phyloP scores from a whole-genome alignment of 2,797 vertebrate genomes.

The Lates japonicus region DNA sequence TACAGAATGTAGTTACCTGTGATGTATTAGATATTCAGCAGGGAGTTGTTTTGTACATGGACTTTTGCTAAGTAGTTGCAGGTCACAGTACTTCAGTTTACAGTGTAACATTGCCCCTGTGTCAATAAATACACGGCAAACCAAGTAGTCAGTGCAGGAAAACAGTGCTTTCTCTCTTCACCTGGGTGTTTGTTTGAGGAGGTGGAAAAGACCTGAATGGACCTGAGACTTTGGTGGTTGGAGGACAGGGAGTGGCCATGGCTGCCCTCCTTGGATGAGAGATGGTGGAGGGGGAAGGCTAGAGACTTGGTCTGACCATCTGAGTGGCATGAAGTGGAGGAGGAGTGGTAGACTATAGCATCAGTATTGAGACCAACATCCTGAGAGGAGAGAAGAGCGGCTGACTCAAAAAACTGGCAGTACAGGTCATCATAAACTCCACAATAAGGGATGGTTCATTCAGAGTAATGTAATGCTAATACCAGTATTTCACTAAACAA shows the following conservation, averaged over 20 bases:
- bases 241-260: conserved; percentile 48
- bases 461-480: not conserved
- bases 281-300: conserved; percentile 59
- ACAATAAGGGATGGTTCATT: not conserved
- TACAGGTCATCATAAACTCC: not conserved
- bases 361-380: conserved; percentile 79
- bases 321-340: conserved; percentile 33
- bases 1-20: no score
- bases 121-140: not conserved
- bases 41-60: no score
- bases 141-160: not conserved
- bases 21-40: no score
- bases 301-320: conserved; percentile 70
- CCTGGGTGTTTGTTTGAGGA: conserved; percentile 77
- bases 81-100: no score
- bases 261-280: conserved; percentile 49
- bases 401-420: not conserved
- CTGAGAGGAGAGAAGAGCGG: conserved; percentile 37
- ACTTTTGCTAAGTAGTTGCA: no score
- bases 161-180: conserved; percentile 38
- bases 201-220: conserved; percentile 58
- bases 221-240: conserved; percentile 51
- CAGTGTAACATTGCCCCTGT: no score
- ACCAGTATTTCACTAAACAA: not conserved
- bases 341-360: conserved; percentile 47